Evolutionary conservation across 37 sponge, comb jelly and placozoan species (phyloP).

Genomic region (Ephydatia muelleri): DNA sequence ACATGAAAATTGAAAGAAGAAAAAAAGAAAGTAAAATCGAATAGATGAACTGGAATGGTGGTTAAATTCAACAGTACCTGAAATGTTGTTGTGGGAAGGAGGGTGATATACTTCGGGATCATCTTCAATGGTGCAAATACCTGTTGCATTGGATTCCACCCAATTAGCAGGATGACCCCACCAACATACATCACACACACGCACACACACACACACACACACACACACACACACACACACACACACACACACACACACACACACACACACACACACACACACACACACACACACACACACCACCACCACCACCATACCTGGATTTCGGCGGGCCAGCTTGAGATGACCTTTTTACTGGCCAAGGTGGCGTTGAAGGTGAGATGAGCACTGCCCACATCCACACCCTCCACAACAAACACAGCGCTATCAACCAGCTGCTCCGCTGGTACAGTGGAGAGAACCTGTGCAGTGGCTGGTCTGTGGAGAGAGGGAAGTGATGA

Average conservation of each 20-base stretch:
- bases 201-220: too few relatives aligned
- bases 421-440: too few relatives aligned
- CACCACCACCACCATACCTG: constrained; percentile 34
- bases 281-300: not conserved
- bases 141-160: constrained; percentile 12
- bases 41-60: not conserved
- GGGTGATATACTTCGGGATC: constrained; percentile 55
- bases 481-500: not conserved
- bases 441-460: not conserved
- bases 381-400: constrained; percentile 67
- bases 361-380: constrained; percentile 68
- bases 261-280: too few relatives aligned
- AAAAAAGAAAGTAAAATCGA: not conserved
- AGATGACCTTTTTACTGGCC: constrained; percentile 1
- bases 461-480: constrained; percentile 33
- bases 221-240: too few relatives aligned
- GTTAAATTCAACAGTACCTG: constrained; percentile 46
- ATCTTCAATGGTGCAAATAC: constrained; percentile 66
- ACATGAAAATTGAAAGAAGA: not conserved
- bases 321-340: constrained; percentile 72
- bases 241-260: too few relatives aligned
- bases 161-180: not conserved
- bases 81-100: constrained; percentile 67
- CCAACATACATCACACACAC: too few relatives aligned
- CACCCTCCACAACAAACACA: constrained; percentile 56